Conservation (phyloP, 2,888 invertebrate genomes). For the Azorinus chamasolen region DNA sequence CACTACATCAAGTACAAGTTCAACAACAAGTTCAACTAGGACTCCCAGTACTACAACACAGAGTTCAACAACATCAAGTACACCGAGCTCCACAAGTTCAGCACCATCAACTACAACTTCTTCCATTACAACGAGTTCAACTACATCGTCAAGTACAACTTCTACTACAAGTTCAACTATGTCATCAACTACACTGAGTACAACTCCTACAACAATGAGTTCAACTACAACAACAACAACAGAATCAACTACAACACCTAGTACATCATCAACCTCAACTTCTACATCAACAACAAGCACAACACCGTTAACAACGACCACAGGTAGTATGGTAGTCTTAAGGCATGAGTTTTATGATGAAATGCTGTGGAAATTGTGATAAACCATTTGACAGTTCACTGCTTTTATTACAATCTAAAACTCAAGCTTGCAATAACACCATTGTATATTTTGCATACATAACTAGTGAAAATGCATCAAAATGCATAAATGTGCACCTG, state of each 20-base stretch:
- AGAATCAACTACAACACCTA: conserved; percentile 5
- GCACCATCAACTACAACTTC: conserved; percentile 7
- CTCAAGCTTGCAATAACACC: too few relatives aligned
- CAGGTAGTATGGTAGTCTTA: not conserved
- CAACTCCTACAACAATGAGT: not conserved
- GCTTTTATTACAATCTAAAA: too few relatives aligned
- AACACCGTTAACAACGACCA: conserved; percentile 3
- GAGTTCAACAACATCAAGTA: conserved; percentile 15
- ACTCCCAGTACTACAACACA: not conserved
- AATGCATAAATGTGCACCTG: too few relatives aligned
- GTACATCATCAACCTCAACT: conserved; percentile 18
- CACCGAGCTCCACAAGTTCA: conserved; percentile 1
- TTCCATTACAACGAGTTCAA: conserved; percentile 1
- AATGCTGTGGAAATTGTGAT: not conserved
- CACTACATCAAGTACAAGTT: conserved; percentile 7
- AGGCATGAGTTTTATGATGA: too few relatives aligned
- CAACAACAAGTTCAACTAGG: not conserved
- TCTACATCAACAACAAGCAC: conserved; percentile 3
- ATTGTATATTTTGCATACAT: too few relatives aligned
- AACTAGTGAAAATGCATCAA: too few relatives aligned
- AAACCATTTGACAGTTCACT: too few relatives aligned
- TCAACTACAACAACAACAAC: not conserved
- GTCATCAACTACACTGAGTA: conserved; percentile 5
- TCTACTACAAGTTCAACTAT: not conserved
- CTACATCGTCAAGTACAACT: conserved; percentile 2